Percentiles rank a stretch among this genome's conserved stretches.
Conservation (phyloP, 2,888 invertebrate genomes). For the Palloptera scutellata region DNA sequence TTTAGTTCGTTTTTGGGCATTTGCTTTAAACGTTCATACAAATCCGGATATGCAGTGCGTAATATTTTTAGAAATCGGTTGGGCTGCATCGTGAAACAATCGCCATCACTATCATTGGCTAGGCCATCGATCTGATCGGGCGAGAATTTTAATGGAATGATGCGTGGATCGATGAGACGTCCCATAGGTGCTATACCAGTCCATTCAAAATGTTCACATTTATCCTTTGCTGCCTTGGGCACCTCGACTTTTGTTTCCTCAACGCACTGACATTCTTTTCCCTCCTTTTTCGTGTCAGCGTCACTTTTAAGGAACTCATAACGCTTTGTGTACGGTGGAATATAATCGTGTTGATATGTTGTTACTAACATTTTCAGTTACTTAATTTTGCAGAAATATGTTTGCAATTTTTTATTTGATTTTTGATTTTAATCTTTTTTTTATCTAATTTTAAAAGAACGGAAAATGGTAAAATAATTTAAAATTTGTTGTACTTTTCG, state of each 20-base stretch:
- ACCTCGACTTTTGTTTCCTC: constrained; percentile 45
- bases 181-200: constrained; percentile 61
- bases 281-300: constrained; percentile 23
- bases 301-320: constrained; percentile 50
- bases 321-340: constrained; percentile 52
- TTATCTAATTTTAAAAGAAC: constrained; percentile 8
- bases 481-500: too few relatives aligned
- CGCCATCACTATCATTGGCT: constrained; percentile 40
- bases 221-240: constrained; percentile 44
- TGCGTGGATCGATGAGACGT: constrained; percentile 53
- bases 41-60: constrained; percentile 66
- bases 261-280: constrained; percentile 50
- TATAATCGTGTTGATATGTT: constrained; percentile 61
- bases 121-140: constrained; percentile 48
- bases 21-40: constrained; percentile 67
- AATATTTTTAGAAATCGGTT: constrained; percentile 60
- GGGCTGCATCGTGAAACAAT: constrained; percentile 55
- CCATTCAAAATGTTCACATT: constrained; percentile 54
- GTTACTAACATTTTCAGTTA: constrained; percentile 52
- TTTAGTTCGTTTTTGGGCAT: constrained; percentile 66
- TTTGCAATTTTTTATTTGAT: constrained; percentile 18
- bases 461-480: neutral
- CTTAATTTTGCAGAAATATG: constrained; percentile 9
- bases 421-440: constrained; percentile 12
- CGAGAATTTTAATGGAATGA: constrained; percentile 52